These are phyloP conservation scores for Camponotus floridanus DNA, from an alignment of 1,140 invertebrate species.

Conservation along the genomic window DNA sequence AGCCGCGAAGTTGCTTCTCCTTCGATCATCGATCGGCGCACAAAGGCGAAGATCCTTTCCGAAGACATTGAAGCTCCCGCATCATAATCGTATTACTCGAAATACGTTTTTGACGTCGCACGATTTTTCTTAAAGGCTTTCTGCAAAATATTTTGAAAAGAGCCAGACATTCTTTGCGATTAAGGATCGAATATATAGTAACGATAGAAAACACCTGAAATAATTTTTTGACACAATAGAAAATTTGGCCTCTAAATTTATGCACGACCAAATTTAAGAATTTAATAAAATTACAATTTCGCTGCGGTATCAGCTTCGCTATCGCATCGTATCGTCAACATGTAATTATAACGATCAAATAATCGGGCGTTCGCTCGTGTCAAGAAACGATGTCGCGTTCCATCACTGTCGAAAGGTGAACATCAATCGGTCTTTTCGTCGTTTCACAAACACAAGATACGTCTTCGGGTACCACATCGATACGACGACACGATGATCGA, in stretches of 20 bases:
- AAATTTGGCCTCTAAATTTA: no score
- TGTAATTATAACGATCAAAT: conserved; percentile 59
- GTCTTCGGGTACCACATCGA: conserved; percentile 55
- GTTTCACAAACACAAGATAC: conserved; percentile 64
- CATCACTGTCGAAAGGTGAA: conserved; percentile 59
- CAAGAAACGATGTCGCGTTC: conserved; percentile 63
- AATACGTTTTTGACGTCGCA: conserved; percentile 2
- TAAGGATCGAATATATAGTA: neutral
- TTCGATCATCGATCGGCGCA: conserved; percentile 48
- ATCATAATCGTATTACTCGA: conserved; percentile 53
- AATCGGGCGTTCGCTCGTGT: conserved; percentile 47
- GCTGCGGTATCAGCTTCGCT: neutral
- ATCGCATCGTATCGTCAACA: neutral
- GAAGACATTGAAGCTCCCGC: conserved; percentile 12
- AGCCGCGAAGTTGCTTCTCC: conserved; percentile 33
- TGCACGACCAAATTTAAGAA: neutral
- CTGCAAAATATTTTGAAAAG: conserved; percentile 12
- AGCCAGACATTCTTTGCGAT: neutral
- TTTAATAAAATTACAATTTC: neutral
- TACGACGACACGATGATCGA: conserved; percentile 60
- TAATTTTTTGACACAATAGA: no score
- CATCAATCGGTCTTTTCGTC: conserved; percentile 63
- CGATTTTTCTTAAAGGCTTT: conserved; percentile 26
- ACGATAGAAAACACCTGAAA: no score
- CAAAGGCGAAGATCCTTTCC: conserved; percentile 37